phyloP scores from a whole-genome alignment of 64 coral and sea anemone genomes.

The Porites lutea region DNA sequence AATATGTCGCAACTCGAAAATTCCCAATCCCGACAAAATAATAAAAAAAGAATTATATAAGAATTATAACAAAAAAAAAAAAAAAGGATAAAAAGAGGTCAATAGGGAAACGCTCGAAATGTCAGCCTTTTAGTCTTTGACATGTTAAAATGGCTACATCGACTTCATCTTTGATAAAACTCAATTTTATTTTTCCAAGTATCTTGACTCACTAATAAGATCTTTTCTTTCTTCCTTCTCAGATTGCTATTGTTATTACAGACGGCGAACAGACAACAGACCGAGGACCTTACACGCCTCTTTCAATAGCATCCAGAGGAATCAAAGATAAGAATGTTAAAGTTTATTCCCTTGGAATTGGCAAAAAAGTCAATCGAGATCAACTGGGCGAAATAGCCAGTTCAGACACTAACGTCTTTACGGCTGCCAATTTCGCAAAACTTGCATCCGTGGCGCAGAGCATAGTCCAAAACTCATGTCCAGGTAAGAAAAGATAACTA shows the following conservation, averaged over 20 bases:
- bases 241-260: slow-evolving; percentile 76
- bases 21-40: too few species aligned
- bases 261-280: slow-evolving; percentile 57
- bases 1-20: too few species aligned
- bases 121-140: too few species aligned
- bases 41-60: too few species aligned
- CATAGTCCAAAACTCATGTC: slow-evolving; percentile 56
- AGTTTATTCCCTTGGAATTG: slow-evolving; percentile 69
- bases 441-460: slow-evolving; percentile 36
- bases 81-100: too few species aligned
- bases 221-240: not conserved
- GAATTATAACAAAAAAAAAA: too few species aligned
- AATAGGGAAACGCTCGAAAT: too few species aligned
- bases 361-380: slow-evolving; percentile 5
- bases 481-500: slow-evolving; percentile 12
- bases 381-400: slow-evolving; percentile 57
- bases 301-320: slow-evolving; percentile 29
- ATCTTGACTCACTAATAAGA: too few species aligned
- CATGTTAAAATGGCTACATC: too few species aligned
- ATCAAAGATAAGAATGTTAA: slow-evolving; percentile 48
- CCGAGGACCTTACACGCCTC: slow-evolving; percentile 16
- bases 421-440: slow-evolving; percentile 14
- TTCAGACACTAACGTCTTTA: slow-evolving; percentile 21
- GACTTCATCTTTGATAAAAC: too few species aligned
- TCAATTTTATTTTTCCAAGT: too few species aligned